Evolutionary conservation across 2,888 invertebrate genomes (phyloP).

Genomic region (Aleiodes alternator): DNA sequence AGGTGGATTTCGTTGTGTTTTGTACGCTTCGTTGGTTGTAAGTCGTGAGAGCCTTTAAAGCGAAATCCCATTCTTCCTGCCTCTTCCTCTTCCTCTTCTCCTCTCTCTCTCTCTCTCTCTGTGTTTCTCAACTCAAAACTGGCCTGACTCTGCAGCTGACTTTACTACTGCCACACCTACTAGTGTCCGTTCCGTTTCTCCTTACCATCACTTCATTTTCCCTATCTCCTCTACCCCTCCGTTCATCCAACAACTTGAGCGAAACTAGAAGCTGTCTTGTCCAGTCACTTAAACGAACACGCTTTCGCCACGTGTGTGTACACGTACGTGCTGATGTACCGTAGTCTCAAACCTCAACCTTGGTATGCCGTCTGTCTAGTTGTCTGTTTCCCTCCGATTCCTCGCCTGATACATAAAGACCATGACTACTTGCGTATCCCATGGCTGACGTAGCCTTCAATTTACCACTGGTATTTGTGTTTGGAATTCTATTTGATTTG

Average conservation of each 20-base stretch:
- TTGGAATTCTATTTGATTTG: no score
- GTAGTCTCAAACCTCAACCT: not conserved
- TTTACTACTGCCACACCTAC: conserved; percentile 64
- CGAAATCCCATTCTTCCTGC: conserved; percentile 36
- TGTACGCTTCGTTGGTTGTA: no score
- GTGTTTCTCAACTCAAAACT: conserved; percentile 7
- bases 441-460: no score
- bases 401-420: conserved; percentile 6
- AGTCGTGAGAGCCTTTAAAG: no score
- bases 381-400: not conserved
- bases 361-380: not conserved
- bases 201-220: conserved; percentile 9
- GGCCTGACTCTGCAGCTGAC: conserved; percentile 64
- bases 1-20: no score
- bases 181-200: conserved; percentile 23
- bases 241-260: not conserved
- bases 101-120: conserved; percentile 1
- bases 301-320: not conserved
- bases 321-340: not conserved
- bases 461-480: no score
- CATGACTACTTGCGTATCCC: no score
- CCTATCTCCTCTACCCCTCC: conserved; percentile 24
- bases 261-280: conserved; percentile 8
- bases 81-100: conserved; percentile 30
- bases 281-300: conserved; percentile 7